Evolutionary conservation across 2,113 vertebrate species (phyloP), one percentile per base, ranked within the genome.

Genomic region (Tachuris rubrigastra): DNA sequence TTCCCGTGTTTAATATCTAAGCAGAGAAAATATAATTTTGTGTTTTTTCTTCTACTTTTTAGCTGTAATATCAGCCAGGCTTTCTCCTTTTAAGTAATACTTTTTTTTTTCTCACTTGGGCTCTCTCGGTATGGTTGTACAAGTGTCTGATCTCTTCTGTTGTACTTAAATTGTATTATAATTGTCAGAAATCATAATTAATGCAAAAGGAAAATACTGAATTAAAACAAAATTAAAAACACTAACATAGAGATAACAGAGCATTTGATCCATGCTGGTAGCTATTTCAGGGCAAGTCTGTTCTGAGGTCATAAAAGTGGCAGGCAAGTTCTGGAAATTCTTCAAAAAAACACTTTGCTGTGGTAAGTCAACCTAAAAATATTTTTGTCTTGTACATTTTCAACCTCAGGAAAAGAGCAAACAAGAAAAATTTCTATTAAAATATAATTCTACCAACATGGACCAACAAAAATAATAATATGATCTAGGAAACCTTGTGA

Each of bases 11-110:
- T 14, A 2, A 30, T 60, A 21, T 1, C 16, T 74, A 71, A 77
- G 4, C 9, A 14, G 20, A 73, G 5, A 46, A 4, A 23, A 6
- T 16, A 30, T 6, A 3, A 60, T n/a, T 66, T 31, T 2, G 2
- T 56, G 56, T 60, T 53, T 35, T 37, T 39, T 7, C 6, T 83
- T 35, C 5, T 67, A 5, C 12, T 17, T 75, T 87, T 35, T 72
- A 35, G 5, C 1, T 49, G 16, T 16, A 62, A 23, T 52, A 15
- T 31, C 4, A 1, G 5, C 22, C 31, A 69, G 8, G 3, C 62
- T 94, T 85, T 78, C 42, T 71, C 5, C 15, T 49, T 77, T 33
- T 5, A 39, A 46, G 12, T 52, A 62, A 44, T 24, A 23, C 0
- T 41, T 49, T 87, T 20, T 67, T n/a, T 90, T 46, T 46, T 58